Conservation (phyloP, 2,797 vertebrate genomes). For the Sebastiscus tertius region DNA sequence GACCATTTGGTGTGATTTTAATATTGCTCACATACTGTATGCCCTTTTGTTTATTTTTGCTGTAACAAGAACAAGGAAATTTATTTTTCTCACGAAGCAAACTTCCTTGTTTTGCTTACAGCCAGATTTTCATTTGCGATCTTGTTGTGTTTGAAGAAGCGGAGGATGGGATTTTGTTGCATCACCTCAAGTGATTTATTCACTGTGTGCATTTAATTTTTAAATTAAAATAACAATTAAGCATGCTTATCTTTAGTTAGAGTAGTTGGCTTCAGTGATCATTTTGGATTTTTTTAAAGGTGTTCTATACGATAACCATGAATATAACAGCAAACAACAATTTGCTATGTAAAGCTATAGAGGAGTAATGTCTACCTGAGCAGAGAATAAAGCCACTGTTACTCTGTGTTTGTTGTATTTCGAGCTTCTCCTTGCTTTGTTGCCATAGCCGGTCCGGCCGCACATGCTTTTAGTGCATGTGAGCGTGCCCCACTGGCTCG, state of each 20-base stretch:
- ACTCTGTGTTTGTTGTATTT: too few relatives aligned
- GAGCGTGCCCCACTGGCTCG: too few relatives aligned
- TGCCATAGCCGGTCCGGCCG: too few relatives aligned
- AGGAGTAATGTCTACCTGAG: too few relatives aligned
- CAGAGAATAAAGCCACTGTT: too few relatives aligned
- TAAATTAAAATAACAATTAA: neutral
- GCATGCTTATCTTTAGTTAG: neutral
- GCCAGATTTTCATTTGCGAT: neutral
- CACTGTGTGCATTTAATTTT: neutral
- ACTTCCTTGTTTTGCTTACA: neutral
- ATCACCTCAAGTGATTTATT: neutral
- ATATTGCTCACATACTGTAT: neutral
- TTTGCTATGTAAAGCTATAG: too few relatives aligned
- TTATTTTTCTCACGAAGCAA: neutral
- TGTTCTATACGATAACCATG: too few relatives aligned
- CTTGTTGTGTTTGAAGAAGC: neutral
- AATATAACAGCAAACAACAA: too few relatives aligned
- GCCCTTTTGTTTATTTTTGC: neutral
- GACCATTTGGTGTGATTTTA: neutral
- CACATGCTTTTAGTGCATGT: too few relatives aligned
- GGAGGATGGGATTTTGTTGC: neutral
- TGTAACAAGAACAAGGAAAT: neutral
- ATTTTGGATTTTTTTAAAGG: neutral
- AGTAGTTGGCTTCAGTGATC: neutral
- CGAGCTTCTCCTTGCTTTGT: too few relatives aligned